A percentile compares a stretch with the other conserved stretches of the same genome.
These are phyloP conservation scores for Zaprionus davidi DNA, from an alignment of 1,140 invertebrate species.

Conservation along the genomic window DNA sequence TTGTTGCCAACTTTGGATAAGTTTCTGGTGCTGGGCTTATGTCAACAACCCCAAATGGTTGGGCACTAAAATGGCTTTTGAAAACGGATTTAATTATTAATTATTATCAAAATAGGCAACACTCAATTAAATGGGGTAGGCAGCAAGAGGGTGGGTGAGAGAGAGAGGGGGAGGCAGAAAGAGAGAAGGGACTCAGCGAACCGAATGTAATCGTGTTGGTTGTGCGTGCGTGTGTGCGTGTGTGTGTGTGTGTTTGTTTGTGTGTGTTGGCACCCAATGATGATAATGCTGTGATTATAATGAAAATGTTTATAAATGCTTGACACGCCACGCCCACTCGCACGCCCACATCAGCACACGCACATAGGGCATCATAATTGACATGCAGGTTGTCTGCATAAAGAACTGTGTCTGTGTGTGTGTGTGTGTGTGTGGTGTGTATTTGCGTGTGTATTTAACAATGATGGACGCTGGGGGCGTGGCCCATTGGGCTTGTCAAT, in stretches of 20 bases:
- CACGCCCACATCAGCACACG: constrained; percentile 22
- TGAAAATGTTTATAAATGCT: constrained; percentile 66
- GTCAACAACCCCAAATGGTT: constrained; percentile 1
- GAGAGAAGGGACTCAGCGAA: background rate
- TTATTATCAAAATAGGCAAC: constrained; percentile 69
- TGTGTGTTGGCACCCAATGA: constrained; percentile 38
- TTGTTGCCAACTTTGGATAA: background rate
- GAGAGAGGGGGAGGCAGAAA: background rate
- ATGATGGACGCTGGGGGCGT: constrained; percentile 43
- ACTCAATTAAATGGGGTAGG: constrained; percentile 41
- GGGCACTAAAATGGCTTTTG: constrained; percentile 52
- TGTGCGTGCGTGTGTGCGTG: background rate
- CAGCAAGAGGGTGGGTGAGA: background rate
- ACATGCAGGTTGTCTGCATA: constrained; percentile 24
- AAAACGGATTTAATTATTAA: constrained; percentile 69
- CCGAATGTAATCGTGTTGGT: background rate
- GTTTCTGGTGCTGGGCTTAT: background rate
- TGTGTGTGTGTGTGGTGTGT: background rate
- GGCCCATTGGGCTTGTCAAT: constrained; percentile 25
- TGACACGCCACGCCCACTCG: constrained; percentile 22
- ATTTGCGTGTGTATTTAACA: constrained; percentile 25
- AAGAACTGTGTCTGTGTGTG: background rate
- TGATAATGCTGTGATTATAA: constrained; percentile 71
- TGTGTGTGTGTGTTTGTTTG: constrained; percentile 19
- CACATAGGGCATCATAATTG: constrained; percentile 33